Evolutionary conservation across 2,113 vertebrate species (phyloP), one percentile per base, ranked within the genome.

Genomic region (Paracanthobrama guichenoti): DNA sequence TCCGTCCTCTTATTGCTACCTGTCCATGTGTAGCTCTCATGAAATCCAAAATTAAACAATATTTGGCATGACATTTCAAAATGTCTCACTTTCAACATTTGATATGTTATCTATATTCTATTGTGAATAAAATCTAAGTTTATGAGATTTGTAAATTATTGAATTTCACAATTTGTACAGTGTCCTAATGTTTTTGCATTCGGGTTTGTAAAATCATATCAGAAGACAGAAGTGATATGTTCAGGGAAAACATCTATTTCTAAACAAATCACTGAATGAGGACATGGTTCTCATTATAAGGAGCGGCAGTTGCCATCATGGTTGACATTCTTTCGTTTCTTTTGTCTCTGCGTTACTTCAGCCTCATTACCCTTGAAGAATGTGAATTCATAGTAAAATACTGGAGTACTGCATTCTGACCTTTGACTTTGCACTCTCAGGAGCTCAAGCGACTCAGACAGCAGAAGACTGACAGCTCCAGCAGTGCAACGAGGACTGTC

Each of bases 381-480:
- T 80, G 78, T 66, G 35, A 79, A 62, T 24, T 42, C 62, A 39
- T 6, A 9, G 35, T 39, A 79, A 18, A 20, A 35, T 64, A 24
- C 18, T 35, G 20, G 31, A 69, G 12, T 24, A 2, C 28, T 71
- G 53, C 57, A 10, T 69, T 73, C 86, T 82, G 0, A 82, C 64
- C 86, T 48, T n/a, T 87, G 84, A 22, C 74, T 79, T 26, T 88
- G 28, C 12, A 6, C 44, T 79, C 89, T 84, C 86, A 99, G 98
- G 97, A 99, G 80, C 95, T 99, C 86, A 94, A 83, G 82, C 94
- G 84, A 84, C 86, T 98, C 90, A 95, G 93, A 85, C 89, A 92
- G 2, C 95, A 95, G 46, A 96, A 67, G 66, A 90, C 71, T 18
- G 91, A 90, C 28, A 89, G 48, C 79, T 90, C 92, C 85, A 94